Evolutionary conservation across 2,888 invertebrate species (phyloP).

Genomic region (Macrophya alboannulata): DNA sequence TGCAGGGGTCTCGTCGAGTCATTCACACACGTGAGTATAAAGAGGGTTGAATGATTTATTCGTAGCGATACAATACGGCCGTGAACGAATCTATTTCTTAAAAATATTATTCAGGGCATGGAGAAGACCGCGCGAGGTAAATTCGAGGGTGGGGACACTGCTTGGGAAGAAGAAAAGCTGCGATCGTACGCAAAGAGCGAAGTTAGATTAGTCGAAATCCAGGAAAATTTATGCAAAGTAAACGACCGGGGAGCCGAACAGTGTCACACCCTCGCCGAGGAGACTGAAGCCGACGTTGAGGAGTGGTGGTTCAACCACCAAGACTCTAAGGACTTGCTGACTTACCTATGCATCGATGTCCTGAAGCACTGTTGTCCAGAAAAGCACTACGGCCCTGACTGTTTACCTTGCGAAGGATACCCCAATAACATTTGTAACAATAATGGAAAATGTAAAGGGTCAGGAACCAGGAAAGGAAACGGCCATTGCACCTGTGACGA

Average conservation of each 20-base stretch:
- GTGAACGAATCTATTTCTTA: constrained; percentile 5
- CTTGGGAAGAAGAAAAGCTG: constrained; percentile 95
- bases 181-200: constrained; percentile 93
- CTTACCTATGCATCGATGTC: constrained; percentile 91
- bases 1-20: constrained; percentile 89
- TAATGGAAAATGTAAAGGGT: constrained; percentile 93
- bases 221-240: constrained; percentile 92
- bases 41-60: neutral
- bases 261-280: constrained; percentile 93
- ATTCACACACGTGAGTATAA: constrained; percentile 84
- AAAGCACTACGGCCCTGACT: constrained; percentile 91
- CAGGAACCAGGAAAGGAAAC: constrained; percentile 95
- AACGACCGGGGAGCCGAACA: constrained; percentile 87
- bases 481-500: constrained; percentile 93
- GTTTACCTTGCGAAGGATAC: constrained; percentile 90
- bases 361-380: constrained; percentile 92
- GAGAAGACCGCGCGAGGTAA: constrained; percentile 92
- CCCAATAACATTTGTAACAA: constrained; percentile 89
- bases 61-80: neutral
- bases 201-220: constrained; percentile 94
- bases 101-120: constrained; percentile 83
- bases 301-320: constrained; percentile 93
- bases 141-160: constrained; percentile 96
- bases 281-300: constrained; percentile 91
- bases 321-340: constrained; percentile 83